Percentiles rank a stretch among this genome's conserved stretches.
Conservation (phyloP, 2,113 vertebrate species). For the Engraulis encrasicolus region DNA sequence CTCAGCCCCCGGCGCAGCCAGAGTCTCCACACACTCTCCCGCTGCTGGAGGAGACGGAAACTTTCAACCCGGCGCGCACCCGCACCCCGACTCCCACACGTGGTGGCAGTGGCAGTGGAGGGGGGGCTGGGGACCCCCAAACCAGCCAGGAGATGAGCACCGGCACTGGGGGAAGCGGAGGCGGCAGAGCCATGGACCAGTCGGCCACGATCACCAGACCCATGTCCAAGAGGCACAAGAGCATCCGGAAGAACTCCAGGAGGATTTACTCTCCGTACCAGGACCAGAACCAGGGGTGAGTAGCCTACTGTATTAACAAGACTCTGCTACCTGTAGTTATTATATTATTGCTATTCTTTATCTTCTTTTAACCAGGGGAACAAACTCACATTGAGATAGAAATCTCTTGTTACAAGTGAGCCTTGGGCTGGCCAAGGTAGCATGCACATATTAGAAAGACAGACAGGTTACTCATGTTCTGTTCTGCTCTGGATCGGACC, state of each 20-base stretch:
- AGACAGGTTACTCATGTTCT: too few species aligned
- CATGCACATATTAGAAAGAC: too few species aligned
- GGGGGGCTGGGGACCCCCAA: neutral
- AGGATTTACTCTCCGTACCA: constrained; percentile 81
- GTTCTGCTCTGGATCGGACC: too few species aligned
- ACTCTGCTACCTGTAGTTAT: too few species aligned
- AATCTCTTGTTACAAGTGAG: too few species aligned
- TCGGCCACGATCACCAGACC: constrained; percentile 64
- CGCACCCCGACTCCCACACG: constrained; percentile 23
- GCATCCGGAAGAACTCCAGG: constrained; percentile 77
- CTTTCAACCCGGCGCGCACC: neutral
- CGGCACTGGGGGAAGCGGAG: constrained; percentile 20
- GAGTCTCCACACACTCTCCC: constrained; percentile 21
- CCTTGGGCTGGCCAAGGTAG: too few species aligned
- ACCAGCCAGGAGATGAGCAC: constrained; percentile 62
- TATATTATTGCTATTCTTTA: too few species aligned
- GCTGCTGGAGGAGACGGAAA: neutral
- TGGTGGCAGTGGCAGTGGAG: too few species aligned
- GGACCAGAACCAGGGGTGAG: constrained; percentile 86
- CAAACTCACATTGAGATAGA: too few species aligned
- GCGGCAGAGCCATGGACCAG: too few species aligned
- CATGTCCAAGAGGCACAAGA: constrained; percentile 78
- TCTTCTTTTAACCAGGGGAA: too few species aligned
- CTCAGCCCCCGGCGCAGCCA: neutral
- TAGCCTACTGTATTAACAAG: too few species aligned